Evolutionary conservation across 1,140 invertebrate species (phyloP), one percentile per base, ranked within the genome.

Genomic region (Brachionus angularis): DNA sequence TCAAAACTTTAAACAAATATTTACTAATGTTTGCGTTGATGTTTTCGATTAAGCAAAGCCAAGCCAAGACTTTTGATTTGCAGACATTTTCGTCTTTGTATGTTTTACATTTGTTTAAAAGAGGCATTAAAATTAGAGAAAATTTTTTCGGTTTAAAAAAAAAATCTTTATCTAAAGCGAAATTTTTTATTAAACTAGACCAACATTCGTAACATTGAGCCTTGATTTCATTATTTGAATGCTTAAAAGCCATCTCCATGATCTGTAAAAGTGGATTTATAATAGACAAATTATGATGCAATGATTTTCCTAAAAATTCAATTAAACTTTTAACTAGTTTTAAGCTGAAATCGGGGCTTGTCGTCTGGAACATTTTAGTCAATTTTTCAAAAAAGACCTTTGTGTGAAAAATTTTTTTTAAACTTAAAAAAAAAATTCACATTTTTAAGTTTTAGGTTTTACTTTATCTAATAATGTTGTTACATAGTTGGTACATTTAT

Each of bases 131-230:
- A 23, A 67, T 31, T 12, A 67, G 31, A 29, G 25, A 16, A n/a
- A 67, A 67, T 50, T 67, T 67, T 67, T 67, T 67, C 23, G 62
- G 10, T 27, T 67, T 67, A 14, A 67, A 14, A 36, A 67, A 67
- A 67, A 67, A 67, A 27, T 46, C 42, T 25, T 29, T 23, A 18
- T 67, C 42, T 10, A 47, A 12, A 5, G 62, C 62, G 25, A 67
- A 67, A 23, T 50, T 67, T 12, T 29, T 34, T 8, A 67, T 67
- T 42, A 67, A 27, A 7, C 5, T 31, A 34, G 46, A 23, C 62
- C 62, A 67, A 31, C 62, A 46, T 7, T 67, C 42, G 29, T 67
- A 67, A 0, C 29, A 23, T 46, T 47, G 47, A 10, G 47, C 16
- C 10, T 50, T 46, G 10, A 67, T 47, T 21, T 34, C n/a, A 12